These are phyloP conservation scores for Mus musculus DNA, from an alignment of 2,113 vertebrate species.

Conservation along the genomic window DNA sequence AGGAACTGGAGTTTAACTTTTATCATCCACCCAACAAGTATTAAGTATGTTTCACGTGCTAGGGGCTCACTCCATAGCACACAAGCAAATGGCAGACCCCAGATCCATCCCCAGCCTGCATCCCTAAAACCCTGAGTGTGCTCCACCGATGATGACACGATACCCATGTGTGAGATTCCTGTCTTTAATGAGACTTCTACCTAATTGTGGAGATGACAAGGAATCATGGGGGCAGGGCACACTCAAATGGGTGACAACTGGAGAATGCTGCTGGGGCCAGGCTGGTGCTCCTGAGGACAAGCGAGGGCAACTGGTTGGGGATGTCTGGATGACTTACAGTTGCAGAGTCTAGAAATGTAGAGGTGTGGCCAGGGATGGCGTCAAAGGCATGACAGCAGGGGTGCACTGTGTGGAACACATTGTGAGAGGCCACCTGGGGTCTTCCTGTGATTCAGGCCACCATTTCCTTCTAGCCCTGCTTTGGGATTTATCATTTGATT, in stretches of 20 bases:
- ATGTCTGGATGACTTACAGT: background rate
- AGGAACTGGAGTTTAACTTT: slow-evolving; percentile 12
- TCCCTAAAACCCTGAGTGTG: background rate
- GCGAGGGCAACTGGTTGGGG: background rate
- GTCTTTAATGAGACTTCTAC: slow-evolving; percentile 8
- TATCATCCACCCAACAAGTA: background rate
- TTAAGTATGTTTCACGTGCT: background rate
- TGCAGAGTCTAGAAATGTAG: background rate
- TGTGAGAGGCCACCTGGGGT: background rate
- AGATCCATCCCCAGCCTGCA: background rate
- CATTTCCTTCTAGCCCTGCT: background rate
- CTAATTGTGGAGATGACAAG: background rate
- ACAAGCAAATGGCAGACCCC: background rate
- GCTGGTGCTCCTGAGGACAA: background rate
- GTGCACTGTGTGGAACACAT: background rate
- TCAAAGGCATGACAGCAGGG: background rate
- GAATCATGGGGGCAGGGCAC: background rate
- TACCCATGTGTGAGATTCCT: background rate
- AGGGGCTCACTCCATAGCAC: background rate
- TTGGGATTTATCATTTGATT: background rate
- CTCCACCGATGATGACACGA: background rate
- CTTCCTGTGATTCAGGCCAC: background rate
- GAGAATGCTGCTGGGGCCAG: background rate
- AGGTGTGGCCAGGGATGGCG: background rate
- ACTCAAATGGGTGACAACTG: background rate